Percentiles rank a stretch among this genome's conserved stretches.
These are phyloP conservation scores for Agrotis exclamationis DNA, from an alignment of 2,888 invertebrate species.

Conservation along the genomic window DNA sequence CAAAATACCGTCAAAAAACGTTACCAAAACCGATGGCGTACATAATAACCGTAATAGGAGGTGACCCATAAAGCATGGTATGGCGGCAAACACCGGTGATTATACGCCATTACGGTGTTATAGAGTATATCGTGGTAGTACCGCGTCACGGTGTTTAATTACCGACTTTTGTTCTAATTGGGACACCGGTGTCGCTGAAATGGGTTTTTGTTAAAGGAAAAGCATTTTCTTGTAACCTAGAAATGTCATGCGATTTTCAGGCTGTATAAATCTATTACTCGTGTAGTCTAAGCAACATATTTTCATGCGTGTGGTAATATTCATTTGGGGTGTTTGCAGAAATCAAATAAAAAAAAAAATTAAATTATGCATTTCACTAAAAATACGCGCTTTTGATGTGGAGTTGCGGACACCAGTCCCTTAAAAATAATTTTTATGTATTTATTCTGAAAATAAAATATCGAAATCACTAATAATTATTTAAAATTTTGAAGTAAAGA, in stretches of 20 bases:
- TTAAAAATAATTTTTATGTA: too few species aligned
- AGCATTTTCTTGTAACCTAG: background rate
- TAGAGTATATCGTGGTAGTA: slow-evolving; percentile 59
- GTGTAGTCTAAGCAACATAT: too few species aligned
- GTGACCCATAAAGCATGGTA: slow-evolving; percentile 62
- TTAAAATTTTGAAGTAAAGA: too few species aligned
- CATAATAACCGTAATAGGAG: slow-evolving; percentile 56
- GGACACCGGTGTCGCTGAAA: slow-evolving; percentile 23
- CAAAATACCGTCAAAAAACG: slow-evolving; percentile 38
- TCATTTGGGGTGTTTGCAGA: too few species aligned
- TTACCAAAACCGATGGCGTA: slow-evolving; percentile 36
- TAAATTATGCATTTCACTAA: too few species aligned
- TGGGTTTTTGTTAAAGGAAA: background rate
- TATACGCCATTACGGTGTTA: slow-evolving; percentile 64
- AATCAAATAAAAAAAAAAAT: too few species aligned
- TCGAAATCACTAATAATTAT: too few species aligned
- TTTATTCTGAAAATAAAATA: too few species aligned
- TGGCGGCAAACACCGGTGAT: slow-evolving; percentile 63
- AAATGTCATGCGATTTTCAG: background rate
- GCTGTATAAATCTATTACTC: background rate
- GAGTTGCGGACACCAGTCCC: too few species aligned
- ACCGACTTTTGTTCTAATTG: slow-evolving; percentile 56
- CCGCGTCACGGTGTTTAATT: slow-evolving; percentile 76
- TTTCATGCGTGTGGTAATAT: background rate
- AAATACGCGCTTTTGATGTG: too few species aligned